Evolutionary conservation across 2,797 vertebrate genomes (phyloP), one percentile per base, ranked within the genome.

Genomic region (Podargus strigoides): DNA sequence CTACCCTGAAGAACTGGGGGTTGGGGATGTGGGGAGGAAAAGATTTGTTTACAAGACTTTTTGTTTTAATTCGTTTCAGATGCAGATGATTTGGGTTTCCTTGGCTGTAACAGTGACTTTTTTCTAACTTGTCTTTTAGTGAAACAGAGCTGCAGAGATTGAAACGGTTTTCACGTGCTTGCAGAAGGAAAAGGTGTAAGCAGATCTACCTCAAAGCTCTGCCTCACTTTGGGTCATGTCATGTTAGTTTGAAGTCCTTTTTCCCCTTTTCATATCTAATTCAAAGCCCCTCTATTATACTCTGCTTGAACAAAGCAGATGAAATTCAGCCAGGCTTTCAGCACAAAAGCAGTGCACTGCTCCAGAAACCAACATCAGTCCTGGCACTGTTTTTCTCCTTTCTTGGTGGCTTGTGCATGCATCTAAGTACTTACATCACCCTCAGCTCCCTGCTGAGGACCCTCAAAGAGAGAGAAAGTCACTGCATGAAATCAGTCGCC

Each of bases 141-240:
- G 18, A 83, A 85, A 74, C 3, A 7, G 23, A 72, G 19, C 39
- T 93, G 46, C n/a, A 72, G 49, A 70, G 50, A 32, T 4, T 19
- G 21, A 84, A 80, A 78, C 6, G 36, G 13, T 80, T 91, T 44
- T 77, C 37, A 23, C 1, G 3, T 50, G 39, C 22, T 59, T 39
- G 52, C 50, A 59, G 37, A 84, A 93, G 53, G 44, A 90, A 62
- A 87, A 93, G 13, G 19, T 64, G 15, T 21, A 34, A 85, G 55
- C 42, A 79, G 41, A 46, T 47, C 56, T 58, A 47, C 41, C 59
- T 85, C 60, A 75, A 32, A 77, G 44, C 24, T 52, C 28, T 59
- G 42, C 27, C 37, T 78, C 47, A 66, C 2, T 0, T 30, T 0
- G 0, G 15, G 39, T 55, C 0, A 0, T 23, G 36, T 24, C n/a